Base-by-base conservation (phyloP, 2,888 invertebrate species). In the Amorpha juglandis region DNA sequence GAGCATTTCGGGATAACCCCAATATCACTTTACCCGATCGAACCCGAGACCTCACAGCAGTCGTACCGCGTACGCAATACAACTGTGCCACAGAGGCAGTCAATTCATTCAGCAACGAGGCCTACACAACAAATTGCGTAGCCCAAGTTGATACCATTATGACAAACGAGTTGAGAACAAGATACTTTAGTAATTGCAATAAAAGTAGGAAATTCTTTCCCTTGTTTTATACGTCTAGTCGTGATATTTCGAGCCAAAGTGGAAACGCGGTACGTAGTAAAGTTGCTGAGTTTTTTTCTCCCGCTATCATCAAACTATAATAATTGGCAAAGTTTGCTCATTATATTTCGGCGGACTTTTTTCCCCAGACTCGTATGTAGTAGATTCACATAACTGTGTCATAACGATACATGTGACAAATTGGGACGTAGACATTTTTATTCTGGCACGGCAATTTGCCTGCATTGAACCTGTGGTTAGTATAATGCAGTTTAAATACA, bases 271-370 rank as follows among this genome's bases (percentile, higher is more conserved):
- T 71, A 72, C 70, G 33, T 53, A 12, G 33, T 21, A 58, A 65
- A 53, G 33, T 66, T 66, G 52, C 12, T 35, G 53, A 45, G 33
- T 48, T 86, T 87, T 84, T 85, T 82, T 83, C 78, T 76, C 77
- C 67, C 78, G 77, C 78, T 79, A 82, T 86, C 86, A 82, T 80
- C 78, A 79, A 89, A 90, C 89, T 91, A 89, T 86, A 81, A 82
- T 92, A 92, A 92, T 92, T 92, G 92, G 90, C 78, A 87, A 92
- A 92, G 74, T 92, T 92, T 81, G 79, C 88, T 92, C 91, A 92
- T 92, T 92, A 92, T 90, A 86, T 89, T 89, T 88, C 71, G 84
- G 80, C 71, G 75, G 76, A 84, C 78, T 81, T 83, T 84, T 81
- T 81, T 80, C 73, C 68, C 69, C 68, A 68, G 58, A 16, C 42